A percentile compares a stretch with the other conserved stretches of the same genome.
These are phyloP conservation scores for Syngnathus typhle DNA, from an alignment of 2,113 vertebrate species.

Conservation along the genomic window DNA sequence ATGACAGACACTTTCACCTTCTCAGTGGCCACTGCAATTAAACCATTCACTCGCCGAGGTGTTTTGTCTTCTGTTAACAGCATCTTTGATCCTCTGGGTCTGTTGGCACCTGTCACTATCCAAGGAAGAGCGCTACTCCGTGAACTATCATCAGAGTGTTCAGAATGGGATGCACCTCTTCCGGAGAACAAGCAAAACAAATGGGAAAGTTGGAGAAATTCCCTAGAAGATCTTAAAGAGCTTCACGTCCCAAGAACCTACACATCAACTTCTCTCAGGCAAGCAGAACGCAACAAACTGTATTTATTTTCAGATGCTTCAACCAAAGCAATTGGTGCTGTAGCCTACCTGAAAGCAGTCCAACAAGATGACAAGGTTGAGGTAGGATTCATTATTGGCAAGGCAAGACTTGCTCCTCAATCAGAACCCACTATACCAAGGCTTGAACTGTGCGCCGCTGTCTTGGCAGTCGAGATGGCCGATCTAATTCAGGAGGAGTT, in stretches of 20 bases:
- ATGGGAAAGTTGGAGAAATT: background rate
- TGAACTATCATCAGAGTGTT: background rate
- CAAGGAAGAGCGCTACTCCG: slow-evolving; percentile 8
- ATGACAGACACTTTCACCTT: too few species aligned
- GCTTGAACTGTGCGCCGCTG: background rate
- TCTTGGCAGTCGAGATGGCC: background rate
- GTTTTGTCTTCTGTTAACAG: slow-evolving; percentile 12
- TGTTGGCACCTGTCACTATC: slow-evolving; percentile 9
- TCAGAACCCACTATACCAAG: background rate
- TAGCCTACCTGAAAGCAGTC: background rate
- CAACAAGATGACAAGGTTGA: too few species aligned
- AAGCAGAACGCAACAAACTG: too few species aligned
- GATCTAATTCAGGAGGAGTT: background rate
- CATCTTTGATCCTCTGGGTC: slow-evolving; percentile 8
- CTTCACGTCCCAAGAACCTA: background rate
- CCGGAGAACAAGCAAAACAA: background rate
- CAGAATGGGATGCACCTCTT: slow-evolving; percentile 7
- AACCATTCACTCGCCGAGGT: too few species aligned
- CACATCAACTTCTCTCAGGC: background rate
- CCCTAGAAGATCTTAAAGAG: background rate
- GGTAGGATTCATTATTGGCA: background rate
- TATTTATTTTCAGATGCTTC: background rate
- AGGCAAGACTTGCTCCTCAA: background rate
- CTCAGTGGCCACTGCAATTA: too few species aligned
- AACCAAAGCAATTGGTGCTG: background rate